A percentile compares a stretch with the other conserved stretches of the same genome.
phyloP scores from a whole-genome alignment of 2,888 invertebrate species.

The Tuta absoluta region DNA sequence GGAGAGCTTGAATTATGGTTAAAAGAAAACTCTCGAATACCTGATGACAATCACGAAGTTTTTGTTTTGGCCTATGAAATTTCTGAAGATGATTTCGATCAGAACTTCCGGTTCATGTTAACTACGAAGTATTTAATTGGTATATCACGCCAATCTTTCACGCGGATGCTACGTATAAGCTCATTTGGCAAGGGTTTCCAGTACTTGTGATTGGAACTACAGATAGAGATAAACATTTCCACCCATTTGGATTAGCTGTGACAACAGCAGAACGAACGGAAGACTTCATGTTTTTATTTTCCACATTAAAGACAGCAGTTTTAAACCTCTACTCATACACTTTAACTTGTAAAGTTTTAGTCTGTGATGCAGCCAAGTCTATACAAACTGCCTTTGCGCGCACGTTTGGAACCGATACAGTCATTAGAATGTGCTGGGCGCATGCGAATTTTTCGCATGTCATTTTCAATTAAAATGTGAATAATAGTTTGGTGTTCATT shows the following conservation, averaged over 20 bases:
- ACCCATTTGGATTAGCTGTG: slow-evolving; percentile 22
- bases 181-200: slow-evolving; percentile 10
- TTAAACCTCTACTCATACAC: slow-evolving; percentile 12
- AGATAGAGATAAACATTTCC: slow-evolving; percentile 16
- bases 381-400: slow-evolving; percentile 34
- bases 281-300: slow-evolving; percentile 20
- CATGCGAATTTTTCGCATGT: no score
- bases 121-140: slow-evolving; percentile 28
- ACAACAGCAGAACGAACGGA: slow-evolving; percentile 17
- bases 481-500: no score
- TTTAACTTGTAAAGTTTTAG: slow-evolving; percentile 15
- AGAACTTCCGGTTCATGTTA: slow-evolving; percentile 30
- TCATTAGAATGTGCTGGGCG: slow-evolving; percentile 29
- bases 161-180: slow-evolving; percentile 30
- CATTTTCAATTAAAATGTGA: no score
- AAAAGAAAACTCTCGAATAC: slow-evolving; percentile 28
- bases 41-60: slow-evolving; percentile 31
- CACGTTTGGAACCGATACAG: slow-evolving; percentile 29
- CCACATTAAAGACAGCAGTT: slow-evolving; percentile 17
- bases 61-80: slow-evolving; percentile 29
- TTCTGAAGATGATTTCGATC: slow-evolving; percentile 29
- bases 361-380: slow-evolving; percentile 32
- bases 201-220: slow-evolving; percentile 18
- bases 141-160: slow-evolving; percentile 16
- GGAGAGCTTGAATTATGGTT: slow-evolving; percentile 25